Evolutionary conservation across 2,113 vertebrate genomes (phyloP).

Genomic region (Rissa tridactyla): DNA sequence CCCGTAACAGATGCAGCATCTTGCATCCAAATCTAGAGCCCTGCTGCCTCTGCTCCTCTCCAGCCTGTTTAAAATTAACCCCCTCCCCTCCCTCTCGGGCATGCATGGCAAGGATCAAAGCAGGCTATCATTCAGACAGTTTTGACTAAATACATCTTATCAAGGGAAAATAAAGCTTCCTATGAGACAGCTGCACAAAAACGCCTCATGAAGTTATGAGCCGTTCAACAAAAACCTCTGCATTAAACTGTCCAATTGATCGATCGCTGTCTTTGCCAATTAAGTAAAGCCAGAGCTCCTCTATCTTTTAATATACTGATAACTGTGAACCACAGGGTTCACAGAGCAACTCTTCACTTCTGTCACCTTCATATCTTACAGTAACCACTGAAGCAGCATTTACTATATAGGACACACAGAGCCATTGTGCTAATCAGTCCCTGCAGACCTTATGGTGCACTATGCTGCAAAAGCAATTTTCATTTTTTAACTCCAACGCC

Average conservation of each 20-base stretch:
- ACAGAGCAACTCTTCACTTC: not conserved
- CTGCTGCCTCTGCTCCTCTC: not conserved
- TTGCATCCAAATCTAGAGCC: not conserved
- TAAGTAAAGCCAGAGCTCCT: not conserved
- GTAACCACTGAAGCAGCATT: slow-evolving; percentile 61
- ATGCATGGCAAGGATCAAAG: not conserved
- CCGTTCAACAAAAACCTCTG: not conserved
- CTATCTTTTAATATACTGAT: not conserved
- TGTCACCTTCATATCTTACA: slow-evolving; percentile 42
- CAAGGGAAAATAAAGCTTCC: not conserved
- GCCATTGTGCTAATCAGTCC: slow-evolving; percentile 55
- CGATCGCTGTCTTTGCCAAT: slow-evolving; percentile 23
- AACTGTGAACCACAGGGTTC: not conserved
- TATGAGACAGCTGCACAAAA: not conserved
- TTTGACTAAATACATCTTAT: not conserved
- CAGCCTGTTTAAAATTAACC: not conserved
- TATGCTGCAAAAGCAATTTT: slow-evolving; percentile 65
- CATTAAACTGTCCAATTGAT: not conserved
- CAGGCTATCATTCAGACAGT: not conserved
- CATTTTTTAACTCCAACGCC: slow-evolving; percentile 58
- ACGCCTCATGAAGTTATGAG: not conserved
- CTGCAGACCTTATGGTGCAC: slow-evolving; percentile 51
- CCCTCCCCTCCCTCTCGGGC: not conserved
- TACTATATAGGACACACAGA: slow-evolving; percentile 31
- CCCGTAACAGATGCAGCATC: not conserved